Evolutionary conservation across 2,797 vertebrate species (phyloP).

Genomic region (Coranthus polyacanthus): DNA sequence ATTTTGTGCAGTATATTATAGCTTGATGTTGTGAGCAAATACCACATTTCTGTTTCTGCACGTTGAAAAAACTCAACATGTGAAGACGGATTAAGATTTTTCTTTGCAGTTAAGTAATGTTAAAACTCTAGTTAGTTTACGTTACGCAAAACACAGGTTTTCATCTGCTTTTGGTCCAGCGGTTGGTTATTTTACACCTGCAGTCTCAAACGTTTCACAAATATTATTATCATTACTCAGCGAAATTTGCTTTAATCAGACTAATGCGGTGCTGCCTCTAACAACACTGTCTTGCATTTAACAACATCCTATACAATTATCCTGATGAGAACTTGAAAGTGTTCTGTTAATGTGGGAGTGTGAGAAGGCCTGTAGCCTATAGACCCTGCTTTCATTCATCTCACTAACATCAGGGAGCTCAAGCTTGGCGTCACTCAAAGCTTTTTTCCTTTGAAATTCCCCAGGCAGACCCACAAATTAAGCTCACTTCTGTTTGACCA

Average conservation of each 20-base stretch:
- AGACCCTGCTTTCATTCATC: slow-evolving; percentile 83
- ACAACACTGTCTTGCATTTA: slow-evolving; percentile 49
- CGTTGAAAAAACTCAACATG: no score
- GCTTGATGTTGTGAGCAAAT: slow-evolving; percentile 20
- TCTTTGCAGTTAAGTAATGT: slow-evolving; percentile 2
- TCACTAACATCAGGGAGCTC: slow-evolving; percentile 82
- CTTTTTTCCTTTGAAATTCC: slow-evolving; percentile 84
- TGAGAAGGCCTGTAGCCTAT: slow-evolving; percentile 77
- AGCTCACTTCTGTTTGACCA: slow-evolving; percentile 85
- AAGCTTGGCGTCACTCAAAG: slow-evolving; percentile 79
- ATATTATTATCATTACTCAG: slow-evolving; percentile 1
- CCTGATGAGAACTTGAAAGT: slow-evolving; percentile 80
- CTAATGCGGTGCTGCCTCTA: slow-evolving; percentile 43
- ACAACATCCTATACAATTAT: slow-evolving; percentile 69
- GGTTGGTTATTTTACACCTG: background rate
- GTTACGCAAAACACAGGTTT: background rate
- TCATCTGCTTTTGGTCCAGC: background rate
- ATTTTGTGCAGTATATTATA: slow-evolving; percentile 32
- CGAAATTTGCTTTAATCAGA: slow-evolving; percentile 29
- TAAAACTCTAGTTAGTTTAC: background rate
- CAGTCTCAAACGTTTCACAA: no score
- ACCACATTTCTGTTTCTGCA: background rate
- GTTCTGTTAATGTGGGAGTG: slow-evolving; percentile 77
- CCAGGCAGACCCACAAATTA: slow-evolving; percentile 85
- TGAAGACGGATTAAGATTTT: no score